Evolutionary conservation across 1,140 invertebrate species (phyloP).

Genomic region (Rhyacophila brunnea): DNA sequence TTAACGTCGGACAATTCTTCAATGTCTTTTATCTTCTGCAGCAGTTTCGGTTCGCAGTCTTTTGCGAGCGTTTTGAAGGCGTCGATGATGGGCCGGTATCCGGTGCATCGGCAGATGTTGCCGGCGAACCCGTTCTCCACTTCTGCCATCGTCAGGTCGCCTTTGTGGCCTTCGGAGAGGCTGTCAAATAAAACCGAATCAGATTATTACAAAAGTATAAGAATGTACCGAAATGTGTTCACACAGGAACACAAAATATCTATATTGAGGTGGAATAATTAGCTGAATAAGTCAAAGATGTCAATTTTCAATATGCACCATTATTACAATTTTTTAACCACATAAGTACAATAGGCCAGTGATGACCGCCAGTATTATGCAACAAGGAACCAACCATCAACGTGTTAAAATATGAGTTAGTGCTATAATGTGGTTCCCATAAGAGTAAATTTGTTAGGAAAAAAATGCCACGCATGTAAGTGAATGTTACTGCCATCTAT

Average conservation of each 20-base stretch:
- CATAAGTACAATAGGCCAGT: too few relatives aligned
- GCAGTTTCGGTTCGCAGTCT: conserved; percentile 56
- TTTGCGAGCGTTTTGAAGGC: conserved; percentile 74
- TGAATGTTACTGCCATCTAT: too few relatives aligned
- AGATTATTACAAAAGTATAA: neutral
- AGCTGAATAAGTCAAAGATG: too few relatives aligned
- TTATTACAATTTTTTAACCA: too few relatives aligned
- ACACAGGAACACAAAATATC: too few relatives aligned
- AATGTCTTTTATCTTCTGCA: conserved; percentile 59
- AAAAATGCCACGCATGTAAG: too few relatives aligned
- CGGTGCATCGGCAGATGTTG: conserved; percentile 86
- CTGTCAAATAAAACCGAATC: conserved; percentile 5
- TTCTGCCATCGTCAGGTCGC: conserved; percentile 60
- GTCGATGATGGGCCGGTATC: conserved; percentile 82
- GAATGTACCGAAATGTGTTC: neutral
- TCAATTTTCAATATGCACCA: too few relatives aligned
- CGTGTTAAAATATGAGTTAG: too few relatives aligned
- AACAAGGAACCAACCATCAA: too few relatives aligned
- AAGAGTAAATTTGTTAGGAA: too few relatives aligned
- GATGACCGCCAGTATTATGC: too few relatives aligned
- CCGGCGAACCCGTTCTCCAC: conserved; percentile 77
- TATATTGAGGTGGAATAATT: conserved; percentile 32
- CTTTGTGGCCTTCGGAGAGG: conserved; percentile 13
- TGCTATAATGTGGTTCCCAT: too few relatives aligned
- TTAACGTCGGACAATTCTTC: conserved; percentile 48